Percentiles rank a stretch among this genome's conserved stretches.
phyloP scores from a whole-genome alignment of 2,888 invertebrate species.

The Oscheius sp. region DNA sequence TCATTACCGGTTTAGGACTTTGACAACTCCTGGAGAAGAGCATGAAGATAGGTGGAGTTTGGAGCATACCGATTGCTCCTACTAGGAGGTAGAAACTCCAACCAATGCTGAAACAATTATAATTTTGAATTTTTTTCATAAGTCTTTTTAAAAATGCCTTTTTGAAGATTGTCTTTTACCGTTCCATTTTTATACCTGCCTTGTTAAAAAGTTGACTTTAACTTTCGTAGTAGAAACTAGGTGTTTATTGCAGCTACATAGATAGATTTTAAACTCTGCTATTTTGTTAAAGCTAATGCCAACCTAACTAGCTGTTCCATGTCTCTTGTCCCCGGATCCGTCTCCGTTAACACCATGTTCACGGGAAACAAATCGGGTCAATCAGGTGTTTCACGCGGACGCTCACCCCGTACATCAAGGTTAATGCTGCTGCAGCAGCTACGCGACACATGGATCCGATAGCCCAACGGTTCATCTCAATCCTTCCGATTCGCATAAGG shows the following conservation, averaged over 20 bases:
- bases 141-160: neutral
- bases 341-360: neutral
- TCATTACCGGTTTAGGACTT: slow-evolving; percentile 7
- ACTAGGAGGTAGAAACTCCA: slow-evolving; percentile 30
- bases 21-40: slow-evolving; percentile 16
- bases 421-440: neutral
- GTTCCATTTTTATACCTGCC: neutral
- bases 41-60: slow-evolving; percentile 25
- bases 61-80: neutral
- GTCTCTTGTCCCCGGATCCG: neutral
- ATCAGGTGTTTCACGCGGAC: neutral
- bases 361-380: neutral
- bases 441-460: neutral
- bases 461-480: neutral
- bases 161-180: neutral
- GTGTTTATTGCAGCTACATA: neutral
- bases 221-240: neutral
- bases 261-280: neutral
- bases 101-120: slow-evolving; percentile 26
- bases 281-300: neutral
- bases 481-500: neutral
- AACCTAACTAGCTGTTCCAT: neutral
- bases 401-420: neutral
- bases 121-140: neutral
- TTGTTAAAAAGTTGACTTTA: neutral